Base-by-base conservation (phyloP, 2,113 vertebrate species). In the Campylorhamphus procurvoides region DNA sequence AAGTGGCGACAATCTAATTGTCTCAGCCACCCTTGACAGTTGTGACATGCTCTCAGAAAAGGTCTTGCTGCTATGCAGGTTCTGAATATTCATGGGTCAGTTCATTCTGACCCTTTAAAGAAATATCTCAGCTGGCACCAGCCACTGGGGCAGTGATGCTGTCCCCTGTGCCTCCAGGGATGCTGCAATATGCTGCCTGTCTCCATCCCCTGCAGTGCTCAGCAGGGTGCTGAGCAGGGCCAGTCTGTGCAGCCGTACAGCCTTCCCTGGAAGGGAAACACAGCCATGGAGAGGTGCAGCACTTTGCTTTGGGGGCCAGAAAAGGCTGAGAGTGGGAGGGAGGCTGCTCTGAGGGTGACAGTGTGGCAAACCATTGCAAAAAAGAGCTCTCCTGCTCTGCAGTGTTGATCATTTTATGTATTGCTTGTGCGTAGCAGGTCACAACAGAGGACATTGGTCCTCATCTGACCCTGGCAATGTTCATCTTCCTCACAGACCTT, bases 181-280 rank as follows among this genome's bases (percentile, higher is more conserved):
- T 84, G 58, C 47, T 63, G 73, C 47, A 37, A 5, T 3, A 23
- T 1, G 6, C 39, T 44, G 37, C 69, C 71, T 25, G 53, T 29
- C 24, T 20, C 74, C 49, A 5, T 46, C 23, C 67, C 29, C 78
- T 42, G 59, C 66, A 28, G 40, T 7, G 52, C 62, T 35, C 46
- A 31, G 71, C 2, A 4, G 75, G 66, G 15, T 50, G 74, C 78
- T 64, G 53, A 22, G 33, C 11, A 4, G n/a, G 10, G 12, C 27
- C 8, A 0, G 14, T 56, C 79, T 12, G 4, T n/a, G 47, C 50
- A 27, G 1, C 44, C 3, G 0, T 12, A 2, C 64, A 52, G 39
- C n/a, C n/a, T 37, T 40, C 58, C 55, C 39, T 10, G 7, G 52
- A 29, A 83, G 62, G 52, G n/a, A 59, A 37, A 50, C 1, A 1